Conservation (phyloP, 2,797 vertebrate genomes). For the Streptopelia turtur region DNA sequence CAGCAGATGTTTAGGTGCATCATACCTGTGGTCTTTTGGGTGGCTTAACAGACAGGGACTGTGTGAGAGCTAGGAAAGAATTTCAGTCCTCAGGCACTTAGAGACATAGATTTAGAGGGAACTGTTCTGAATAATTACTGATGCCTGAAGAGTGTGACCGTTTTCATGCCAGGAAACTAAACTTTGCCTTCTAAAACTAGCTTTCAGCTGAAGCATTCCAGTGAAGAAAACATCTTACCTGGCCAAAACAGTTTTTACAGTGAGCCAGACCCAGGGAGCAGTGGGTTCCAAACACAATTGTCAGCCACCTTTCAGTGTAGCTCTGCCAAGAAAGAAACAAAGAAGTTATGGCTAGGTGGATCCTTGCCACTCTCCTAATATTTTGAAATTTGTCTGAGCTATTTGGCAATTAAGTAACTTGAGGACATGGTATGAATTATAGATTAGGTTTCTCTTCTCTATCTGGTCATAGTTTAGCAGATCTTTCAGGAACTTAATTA, state of each 20-base stretch:
- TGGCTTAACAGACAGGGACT: neutral
- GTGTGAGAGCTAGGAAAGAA: neutral
- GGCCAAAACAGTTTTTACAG: constrained; percentile 14
- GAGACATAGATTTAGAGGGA: neutral
- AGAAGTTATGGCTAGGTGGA: no score
- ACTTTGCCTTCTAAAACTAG: neutral
- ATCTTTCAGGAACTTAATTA: neutral
- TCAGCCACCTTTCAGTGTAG: neutral
- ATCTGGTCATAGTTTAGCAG: neutral
- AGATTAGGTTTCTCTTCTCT: neutral
- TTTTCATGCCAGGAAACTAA: neutral
- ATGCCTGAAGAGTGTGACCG: neutral
- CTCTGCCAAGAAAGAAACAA: constrained; percentile 20
- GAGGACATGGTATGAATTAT: neutral
- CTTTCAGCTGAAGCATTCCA: neutral
- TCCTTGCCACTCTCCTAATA: neutral
- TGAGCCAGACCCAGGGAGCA: neutral
- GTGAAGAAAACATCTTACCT: neutral
- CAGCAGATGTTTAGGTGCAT: neutral
- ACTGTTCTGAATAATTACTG: neutral
- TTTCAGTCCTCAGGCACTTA: neutral
- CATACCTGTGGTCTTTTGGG: neutral
- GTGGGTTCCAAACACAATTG: constrained; percentile 54
- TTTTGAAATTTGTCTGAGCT: neutral
- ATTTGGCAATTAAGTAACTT: no score